Evolutionary conservation across 2,797 vertebrate species (phyloP).

Genomic region (Alectoris magna): DNA sequence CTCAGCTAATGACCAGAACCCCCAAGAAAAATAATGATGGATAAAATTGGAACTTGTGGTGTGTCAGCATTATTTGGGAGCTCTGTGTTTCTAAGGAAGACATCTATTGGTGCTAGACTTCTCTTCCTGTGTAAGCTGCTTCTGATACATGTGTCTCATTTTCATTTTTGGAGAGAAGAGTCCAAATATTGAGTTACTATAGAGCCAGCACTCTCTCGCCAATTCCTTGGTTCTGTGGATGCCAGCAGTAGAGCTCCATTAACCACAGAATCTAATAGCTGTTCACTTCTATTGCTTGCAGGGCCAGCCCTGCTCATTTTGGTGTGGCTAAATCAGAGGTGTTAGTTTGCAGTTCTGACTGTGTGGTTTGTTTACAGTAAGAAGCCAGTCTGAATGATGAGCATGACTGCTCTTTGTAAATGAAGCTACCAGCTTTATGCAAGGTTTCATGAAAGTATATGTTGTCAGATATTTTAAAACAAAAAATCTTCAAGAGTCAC

Average conservation of each 20-base stretch:
- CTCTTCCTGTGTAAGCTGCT: background rate
- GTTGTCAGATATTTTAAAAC: background rate
- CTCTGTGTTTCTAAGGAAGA: background rate
- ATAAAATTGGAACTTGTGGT: background rate
- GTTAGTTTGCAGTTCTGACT: background rate
- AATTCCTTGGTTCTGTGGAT: background rate
- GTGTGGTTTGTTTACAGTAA: background rate
- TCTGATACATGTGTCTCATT: background rate
- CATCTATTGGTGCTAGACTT: background rate
- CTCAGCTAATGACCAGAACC: background rate
- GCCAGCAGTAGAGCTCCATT: background rate
- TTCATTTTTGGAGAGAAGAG: background rate
- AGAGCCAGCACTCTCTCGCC: background rate
- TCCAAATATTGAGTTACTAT: background rate
- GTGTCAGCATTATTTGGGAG: background rate
- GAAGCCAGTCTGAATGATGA: background rate
- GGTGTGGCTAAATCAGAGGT: background rate
- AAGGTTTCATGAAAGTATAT: background rate
- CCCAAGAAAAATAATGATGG: background rate
- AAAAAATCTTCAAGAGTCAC: background rate
- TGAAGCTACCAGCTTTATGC: background rate
- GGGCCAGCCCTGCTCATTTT: background rate
- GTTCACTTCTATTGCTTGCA: background rate
- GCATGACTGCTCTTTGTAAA: background rate
- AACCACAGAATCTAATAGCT: background rate